These are phyloP conservation scores for Pollenia griseotomentosa DNA, from an alignment of 2,888 invertebrate species.

Conservation along the genomic window DNA sequence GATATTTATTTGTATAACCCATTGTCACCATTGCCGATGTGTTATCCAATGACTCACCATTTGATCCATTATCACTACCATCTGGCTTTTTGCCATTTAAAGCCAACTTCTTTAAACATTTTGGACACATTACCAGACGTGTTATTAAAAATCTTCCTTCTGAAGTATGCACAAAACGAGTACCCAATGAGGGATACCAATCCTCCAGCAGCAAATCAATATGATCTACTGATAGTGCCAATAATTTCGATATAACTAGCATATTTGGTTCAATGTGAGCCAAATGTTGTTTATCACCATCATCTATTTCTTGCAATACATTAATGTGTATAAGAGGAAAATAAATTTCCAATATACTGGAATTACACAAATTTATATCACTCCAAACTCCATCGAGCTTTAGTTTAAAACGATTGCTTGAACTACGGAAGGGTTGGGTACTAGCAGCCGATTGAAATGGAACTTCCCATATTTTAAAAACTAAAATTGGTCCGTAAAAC, in stretches of 20 bases:
- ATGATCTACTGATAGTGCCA: slow-evolving; percentile 96
- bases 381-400: slow-evolving; percentile 95
- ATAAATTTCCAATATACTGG: slow-evolving; percentile 93
- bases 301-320: slow-evolving; percentile 86
- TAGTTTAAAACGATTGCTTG: slow-evolving; percentile 87
- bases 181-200: slow-evolving; percentile 98
- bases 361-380: slow-evolving; percentile 90
- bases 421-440: slow-evolving; percentile 85
- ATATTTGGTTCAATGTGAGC: slow-evolving; percentile 88
- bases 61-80: slow-evolving; percentile 52
- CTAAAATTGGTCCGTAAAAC: slow-evolving; percentile 91
- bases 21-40: slow-evolving; percentile 62
- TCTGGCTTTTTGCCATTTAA: slow-evolving; percentile 74
- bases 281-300: slow-evolving; percentile 82
- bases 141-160: slow-evolving; percentile 98
- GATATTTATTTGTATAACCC: slow-evolving; percentile 77
- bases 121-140: slow-evolving; percentile 95
- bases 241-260: slow-evolving; percentile 91
- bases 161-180: slow-evolving; percentile 98
- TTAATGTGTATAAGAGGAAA: slow-evolving; percentile 87
- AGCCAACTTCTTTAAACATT: slow-evolving; percentile 88
- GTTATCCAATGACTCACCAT: slow-evolving; percentile 54
- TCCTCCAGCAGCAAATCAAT: slow-evolving; percentile 98
- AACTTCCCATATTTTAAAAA: slow-evolving; percentile 94
- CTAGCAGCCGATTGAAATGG: slow-evolving; percentile 85